A percentile compares a stretch with the other conserved stretches of the same genome.
Conservation (phyloP, 2,113 vertebrate genomes). For the Eleginops maclovinus region DNA sequence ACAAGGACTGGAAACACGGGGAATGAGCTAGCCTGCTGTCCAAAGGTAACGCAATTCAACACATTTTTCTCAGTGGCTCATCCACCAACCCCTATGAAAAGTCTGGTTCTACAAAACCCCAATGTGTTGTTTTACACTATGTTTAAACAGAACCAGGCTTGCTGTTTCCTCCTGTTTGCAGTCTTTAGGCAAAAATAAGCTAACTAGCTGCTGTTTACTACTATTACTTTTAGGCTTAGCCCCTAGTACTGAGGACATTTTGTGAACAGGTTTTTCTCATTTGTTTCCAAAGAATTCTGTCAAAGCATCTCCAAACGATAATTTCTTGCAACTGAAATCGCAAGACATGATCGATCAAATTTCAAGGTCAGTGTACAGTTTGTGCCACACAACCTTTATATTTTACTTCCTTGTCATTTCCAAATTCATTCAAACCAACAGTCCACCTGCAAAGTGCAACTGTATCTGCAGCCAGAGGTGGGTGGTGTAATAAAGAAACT, state of each 20-base stretch:
- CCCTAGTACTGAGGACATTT: no score
- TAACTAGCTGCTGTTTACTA: background rate
- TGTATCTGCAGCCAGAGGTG: conserved; percentile 24
- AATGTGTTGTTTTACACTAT: background rate
- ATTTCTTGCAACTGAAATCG: no score
- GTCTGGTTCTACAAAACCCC: background rate
- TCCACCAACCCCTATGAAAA: background rate
- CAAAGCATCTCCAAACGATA: no score
- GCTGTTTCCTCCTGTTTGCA: background rate
- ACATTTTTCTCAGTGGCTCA: background rate
- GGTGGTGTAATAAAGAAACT: conserved; percentile 25
- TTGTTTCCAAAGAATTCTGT: no score
- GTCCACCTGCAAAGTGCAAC: conserved; percentile 45
- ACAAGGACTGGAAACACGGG: background rate
- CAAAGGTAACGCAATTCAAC: no score
- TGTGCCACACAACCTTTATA: no score
- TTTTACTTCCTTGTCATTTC: conserved; percentile 1
- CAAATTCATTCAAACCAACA: background rate
- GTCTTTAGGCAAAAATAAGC: background rate
- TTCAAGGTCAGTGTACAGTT: no score
- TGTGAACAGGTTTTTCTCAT: no score
- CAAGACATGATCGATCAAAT: no score
- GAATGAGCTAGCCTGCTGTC: no score
- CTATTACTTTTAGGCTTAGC: background rate
- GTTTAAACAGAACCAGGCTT: background rate